phyloP scores from a whole-genome alignment of 2,797 vertebrate genomes.

The Emys orbicularis region DNA sequence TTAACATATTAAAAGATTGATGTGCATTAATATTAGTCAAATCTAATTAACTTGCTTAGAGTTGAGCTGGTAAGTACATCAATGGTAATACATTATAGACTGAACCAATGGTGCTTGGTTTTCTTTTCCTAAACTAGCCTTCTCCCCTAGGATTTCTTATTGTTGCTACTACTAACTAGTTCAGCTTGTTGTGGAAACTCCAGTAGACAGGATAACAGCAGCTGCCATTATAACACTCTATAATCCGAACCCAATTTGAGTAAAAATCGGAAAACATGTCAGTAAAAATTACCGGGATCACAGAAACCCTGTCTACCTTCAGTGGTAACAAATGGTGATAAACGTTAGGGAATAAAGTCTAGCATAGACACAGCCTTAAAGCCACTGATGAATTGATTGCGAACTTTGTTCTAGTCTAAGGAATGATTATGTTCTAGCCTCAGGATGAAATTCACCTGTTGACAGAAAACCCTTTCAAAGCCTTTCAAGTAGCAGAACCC shows the following conservation, averaged over 20 bases:
- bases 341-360: not conserved
- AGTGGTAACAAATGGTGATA: not conserved
- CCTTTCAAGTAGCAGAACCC: not conserved
- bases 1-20: not conserved
- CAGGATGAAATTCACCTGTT: not conserved
- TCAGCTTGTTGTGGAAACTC: constrained; percentile 19
- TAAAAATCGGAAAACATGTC: not conserved
- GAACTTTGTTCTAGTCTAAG: not conserved
- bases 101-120: not conserved
- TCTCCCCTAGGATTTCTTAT: not conserved
- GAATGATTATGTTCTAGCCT: not conserved
- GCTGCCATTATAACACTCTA: constrained; percentile 4
- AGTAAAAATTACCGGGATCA: not conserved
- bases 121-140: not conserved
- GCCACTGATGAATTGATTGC: not conserved
- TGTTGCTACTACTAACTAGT: not conserved
- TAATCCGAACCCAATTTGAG: not conserved
- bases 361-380: not conserved
- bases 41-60: not conserved
- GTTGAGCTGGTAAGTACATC: not conserved
- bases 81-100: not conserved
- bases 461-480: not conserved
- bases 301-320: rapidly evolving
- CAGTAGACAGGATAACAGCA: rapidly evolving
- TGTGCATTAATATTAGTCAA: not conserved